phyloP scores from a whole-genome alignment of 2,797 vertebrate genomes.

The Sebastes itinus region DNA sequence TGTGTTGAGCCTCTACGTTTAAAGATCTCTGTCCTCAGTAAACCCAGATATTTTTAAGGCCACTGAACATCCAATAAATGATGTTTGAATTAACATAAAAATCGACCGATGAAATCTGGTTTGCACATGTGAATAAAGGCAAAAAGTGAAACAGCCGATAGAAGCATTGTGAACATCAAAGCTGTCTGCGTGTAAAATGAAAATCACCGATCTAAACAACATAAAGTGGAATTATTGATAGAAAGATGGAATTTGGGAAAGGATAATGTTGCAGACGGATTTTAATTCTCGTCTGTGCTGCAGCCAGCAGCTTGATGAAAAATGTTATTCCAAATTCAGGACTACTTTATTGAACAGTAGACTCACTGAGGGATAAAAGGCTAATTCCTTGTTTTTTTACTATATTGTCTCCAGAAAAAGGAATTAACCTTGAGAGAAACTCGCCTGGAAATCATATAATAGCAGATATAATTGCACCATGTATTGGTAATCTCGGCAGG shows the following conservation, averaged over 20 bases:
- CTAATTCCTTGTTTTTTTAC: slow-evolving; percentile 1
- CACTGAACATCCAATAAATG: slow-evolving; percentile 17
- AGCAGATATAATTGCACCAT: background rate
- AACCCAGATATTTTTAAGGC: slow-evolving; percentile 27
- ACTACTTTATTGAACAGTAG: background rate
- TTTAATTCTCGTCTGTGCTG: slow-evolving; percentile 23
- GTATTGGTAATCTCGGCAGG: slow-evolving; percentile 16
- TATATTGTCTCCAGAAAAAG: background rate
- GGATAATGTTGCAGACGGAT: slow-evolving; percentile 39
- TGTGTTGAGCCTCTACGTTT: slow-evolving; percentile 30
- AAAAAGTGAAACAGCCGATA: background rate
- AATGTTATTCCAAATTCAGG: slow-evolving; percentile 10
- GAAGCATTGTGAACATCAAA: slow-evolving; percentile 6
- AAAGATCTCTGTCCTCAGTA: slow-evolving; percentile 27
- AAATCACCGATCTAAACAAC: slow-evolving; percentile 11
- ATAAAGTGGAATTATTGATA: slow-evolving; percentile 25
- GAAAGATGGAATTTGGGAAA: slow-evolving; percentile 33
- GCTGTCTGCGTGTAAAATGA: background rate
- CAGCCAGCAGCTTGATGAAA: slow-evolving; percentile 28
- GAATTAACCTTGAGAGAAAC: slow-evolving; percentile 2
- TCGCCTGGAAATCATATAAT: slow-evolving; percentile 1
- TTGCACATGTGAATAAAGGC: slow-evolving; percentile 1
- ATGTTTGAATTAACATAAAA: slow-evolving; percentile 43
- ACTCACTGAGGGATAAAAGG: slow-evolving; percentile 6
- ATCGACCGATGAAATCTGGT: background rate